Evolutionary conservation across 2,888 invertebrate species (phyloP).

Genomic region (Oscheius myriophilus): DNA sequence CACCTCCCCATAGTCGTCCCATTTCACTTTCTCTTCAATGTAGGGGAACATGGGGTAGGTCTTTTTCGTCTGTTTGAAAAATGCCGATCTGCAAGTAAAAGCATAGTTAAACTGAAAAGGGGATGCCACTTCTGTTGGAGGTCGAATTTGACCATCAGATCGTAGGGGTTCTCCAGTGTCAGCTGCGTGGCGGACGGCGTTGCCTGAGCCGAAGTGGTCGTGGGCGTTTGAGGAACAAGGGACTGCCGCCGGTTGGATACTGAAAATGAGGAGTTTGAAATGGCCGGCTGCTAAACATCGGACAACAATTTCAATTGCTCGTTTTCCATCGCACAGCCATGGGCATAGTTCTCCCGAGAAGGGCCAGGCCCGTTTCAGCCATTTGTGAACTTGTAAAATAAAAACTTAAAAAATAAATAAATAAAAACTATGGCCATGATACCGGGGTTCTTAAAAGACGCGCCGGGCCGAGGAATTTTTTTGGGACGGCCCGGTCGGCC

Average conservation of each 20-base stretch:
- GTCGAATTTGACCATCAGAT: constrained; percentile 23
- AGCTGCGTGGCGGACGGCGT: constrained; percentile 5
- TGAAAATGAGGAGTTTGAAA: not conserved
- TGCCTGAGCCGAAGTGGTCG: not conserved
- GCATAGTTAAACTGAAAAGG: not conserved
- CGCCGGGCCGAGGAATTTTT: too few relatives aligned
- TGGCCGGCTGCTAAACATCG: too few relatives aligned
- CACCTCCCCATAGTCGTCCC: constrained; percentile 95
- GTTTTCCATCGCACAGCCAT: too few relatives aligned
- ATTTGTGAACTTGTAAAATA: too few relatives aligned
- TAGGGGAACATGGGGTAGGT: constrained; percentile 96
- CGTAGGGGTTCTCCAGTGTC: constrained; percentile 19
- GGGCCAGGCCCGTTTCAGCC: too few relatives aligned
- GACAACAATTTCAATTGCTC: too few relatives aligned
- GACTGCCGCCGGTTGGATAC: constrained; percentile 2
- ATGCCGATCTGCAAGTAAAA: constrained; percentile 73
- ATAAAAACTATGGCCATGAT: too few relatives aligned
- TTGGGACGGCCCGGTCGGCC: too few relatives aligned
- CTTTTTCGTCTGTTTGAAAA: constrained; percentile 87
- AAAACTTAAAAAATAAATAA: too few relatives aligned
- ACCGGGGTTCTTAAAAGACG: too few relatives aligned
- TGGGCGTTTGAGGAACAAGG: not conserved
- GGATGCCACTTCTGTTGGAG: constrained; percentile 17
- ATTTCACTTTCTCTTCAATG: constrained; percentile 81
- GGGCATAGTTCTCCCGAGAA: too few relatives aligned